phyloP scores from a whole-genome alignment of 2,797 vertebrate genomes.

The Gymnodraco acuticeps region DNA sequence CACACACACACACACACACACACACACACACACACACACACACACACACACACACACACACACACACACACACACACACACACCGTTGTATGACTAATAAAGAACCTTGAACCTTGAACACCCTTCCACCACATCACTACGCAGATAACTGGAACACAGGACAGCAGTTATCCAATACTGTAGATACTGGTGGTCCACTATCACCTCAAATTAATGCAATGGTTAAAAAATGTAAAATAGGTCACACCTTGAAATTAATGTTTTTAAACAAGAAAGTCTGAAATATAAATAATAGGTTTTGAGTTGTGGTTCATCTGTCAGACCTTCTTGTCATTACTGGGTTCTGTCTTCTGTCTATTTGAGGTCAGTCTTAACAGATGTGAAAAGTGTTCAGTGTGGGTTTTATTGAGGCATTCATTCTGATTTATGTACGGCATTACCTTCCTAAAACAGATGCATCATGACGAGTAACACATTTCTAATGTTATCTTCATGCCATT shows the following conservation, averaged over 20 bases:
- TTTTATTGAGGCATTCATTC: conserved; percentile 22
- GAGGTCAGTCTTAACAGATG: conserved; percentile 1
- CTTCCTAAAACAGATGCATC: conserved; percentile 25
- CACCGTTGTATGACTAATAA: no score
- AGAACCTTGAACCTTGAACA: no score
- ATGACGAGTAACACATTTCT: conserved; percentile 15
- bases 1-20: conserved; percentile 22
- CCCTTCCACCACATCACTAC: not conserved
- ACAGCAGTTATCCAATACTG: conserved; percentile 60
- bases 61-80: conserved; percentile 5
- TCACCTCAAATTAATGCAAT: conserved; percentile 49
- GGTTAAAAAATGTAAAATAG: conserved; percentile 59
- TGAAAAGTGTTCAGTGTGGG: not conserved
- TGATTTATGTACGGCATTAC: conserved; percentile 5
- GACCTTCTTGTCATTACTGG: conserved; percentile 13
- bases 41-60: conserved; percentile 17
- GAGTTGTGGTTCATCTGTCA: conserved; percentile 25
- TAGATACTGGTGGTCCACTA: conserved; percentile 45
- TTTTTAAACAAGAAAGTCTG: conserved; percentile 48
- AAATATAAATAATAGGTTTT: conserved; percentile 29
- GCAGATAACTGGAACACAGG: conserved; percentile 68
- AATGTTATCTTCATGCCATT: conserved; percentile 34
- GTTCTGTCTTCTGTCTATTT: conserved; percentile 19
- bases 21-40: conserved; percentile 22
- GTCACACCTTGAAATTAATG: conserved; percentile 57